A percentile compares a stretch with the other conserved stretches of the same genome.
These are phyloP conservation scores for Drosophila nigricruria DNA, from an alignment of 2,888 invertebrate species.

Conservation along the genomic window DNA sequence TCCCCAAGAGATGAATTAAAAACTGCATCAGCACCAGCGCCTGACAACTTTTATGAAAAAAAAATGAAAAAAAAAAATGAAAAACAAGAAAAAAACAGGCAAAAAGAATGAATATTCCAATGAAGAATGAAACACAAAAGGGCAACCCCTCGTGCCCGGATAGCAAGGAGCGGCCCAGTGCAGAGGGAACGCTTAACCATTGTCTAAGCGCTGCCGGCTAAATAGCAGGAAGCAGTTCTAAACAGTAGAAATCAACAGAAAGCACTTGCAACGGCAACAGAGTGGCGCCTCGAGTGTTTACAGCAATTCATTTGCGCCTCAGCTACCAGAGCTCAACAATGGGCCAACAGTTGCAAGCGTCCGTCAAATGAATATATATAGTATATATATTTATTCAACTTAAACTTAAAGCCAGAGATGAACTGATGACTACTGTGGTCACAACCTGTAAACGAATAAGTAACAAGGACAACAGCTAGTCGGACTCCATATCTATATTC, in stretches of 20 bases:
- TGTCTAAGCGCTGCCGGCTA: constrained; percentile 55
- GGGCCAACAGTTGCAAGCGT: constrained; percentile 32
- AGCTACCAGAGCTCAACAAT: constrained; percentile 41
- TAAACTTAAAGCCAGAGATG: constrained; percentile 37
- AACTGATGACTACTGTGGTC: constrained; percentile 30
- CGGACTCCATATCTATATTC: neutral
- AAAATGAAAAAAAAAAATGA: neutral
- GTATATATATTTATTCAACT: too few relatives aligned
- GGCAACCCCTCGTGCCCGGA: constrained; percentile 4
- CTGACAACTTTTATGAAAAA: constrained; percentile 31
- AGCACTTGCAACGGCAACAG: constrained; percentile 49
- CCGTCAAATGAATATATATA: constrained; percentile 40
- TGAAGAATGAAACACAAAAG: constrained; percentile 33
- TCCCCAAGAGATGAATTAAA: constrained; percentile 61
- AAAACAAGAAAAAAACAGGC: neutral
- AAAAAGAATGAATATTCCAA: constrained; percentile 36
- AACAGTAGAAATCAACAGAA: constrained; percentile 61
- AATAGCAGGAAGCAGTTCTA: constrained; percentile 55
- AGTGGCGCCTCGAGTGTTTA: constrained; percentile 44
- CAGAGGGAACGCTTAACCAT: constrained; percentile 51
- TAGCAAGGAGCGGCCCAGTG: neutral
- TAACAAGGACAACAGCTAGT: constrained; percentile 4
- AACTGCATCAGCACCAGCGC: constrained; percentile 44
- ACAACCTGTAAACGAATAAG: constrained; percentile 28
- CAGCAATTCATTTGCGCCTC: constrained; percentile 60